Conservation (phyloP, 1,140 invertebrate species). For the Centruroides sculpturatus region DNA sequence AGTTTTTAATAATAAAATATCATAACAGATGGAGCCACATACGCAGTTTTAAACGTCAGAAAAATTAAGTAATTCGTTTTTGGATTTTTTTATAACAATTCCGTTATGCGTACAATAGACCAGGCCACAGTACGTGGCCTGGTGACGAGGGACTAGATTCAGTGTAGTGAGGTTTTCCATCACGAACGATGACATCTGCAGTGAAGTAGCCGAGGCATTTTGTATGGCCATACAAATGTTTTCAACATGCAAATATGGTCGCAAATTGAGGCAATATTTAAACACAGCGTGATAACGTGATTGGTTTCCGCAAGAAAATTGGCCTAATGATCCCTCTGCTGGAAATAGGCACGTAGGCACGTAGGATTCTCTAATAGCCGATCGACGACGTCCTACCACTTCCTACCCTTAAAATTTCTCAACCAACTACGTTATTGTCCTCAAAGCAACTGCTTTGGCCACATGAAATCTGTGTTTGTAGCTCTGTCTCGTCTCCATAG, state of each 20-base stretch:
- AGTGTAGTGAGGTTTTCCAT: not conserved
- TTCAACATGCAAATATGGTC: not conserved
- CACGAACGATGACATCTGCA: not conserved
- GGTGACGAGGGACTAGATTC: too few species aligned
- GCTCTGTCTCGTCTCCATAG: not conserved
- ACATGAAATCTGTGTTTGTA: not conserved
- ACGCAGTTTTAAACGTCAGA: too few species aligned
- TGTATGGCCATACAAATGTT: not conserved
- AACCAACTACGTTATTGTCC: not conserved
- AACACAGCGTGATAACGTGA: not conserved
- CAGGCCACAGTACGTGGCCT: too few species aligned
- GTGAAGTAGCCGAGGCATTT: not conserved
- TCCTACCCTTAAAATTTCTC: not conserved
- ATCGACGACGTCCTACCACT: not conserved
- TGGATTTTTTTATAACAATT: too few species aligned
- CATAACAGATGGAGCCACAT: too few species aligned
- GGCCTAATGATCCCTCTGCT: constrained; percentile 24
- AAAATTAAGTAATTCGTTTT: too few species aligned
- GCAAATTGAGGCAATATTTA: not conserved
- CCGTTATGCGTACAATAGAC: too few species aligned
- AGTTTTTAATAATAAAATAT: too few species aligned
- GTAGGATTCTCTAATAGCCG: not conserved
- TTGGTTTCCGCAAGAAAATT: constrained; percentile 13
- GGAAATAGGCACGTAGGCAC: constrained; percentile 22
- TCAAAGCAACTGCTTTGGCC: not conserved